Evolutionary conservation across 2,797 vertebrate genomes (phyloP).

Genomic region (Pagetopsis macropterus): DNA sequence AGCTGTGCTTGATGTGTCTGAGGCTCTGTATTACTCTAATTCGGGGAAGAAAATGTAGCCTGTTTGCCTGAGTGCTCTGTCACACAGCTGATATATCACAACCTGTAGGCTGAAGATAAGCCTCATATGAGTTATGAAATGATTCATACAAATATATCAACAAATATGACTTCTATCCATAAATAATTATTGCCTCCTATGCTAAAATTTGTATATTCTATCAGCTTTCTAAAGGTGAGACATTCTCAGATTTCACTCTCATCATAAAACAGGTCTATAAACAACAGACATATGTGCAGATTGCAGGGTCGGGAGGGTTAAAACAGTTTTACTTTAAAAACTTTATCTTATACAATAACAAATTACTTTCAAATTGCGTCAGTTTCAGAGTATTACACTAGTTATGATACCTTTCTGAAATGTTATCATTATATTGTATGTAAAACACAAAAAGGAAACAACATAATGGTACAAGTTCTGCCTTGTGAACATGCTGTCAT

Average conservation of each 20-base stretch:
- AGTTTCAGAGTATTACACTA: too few relatives aligned
- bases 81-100: background rate
- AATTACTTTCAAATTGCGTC: too few relatives aligned
- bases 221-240: background rate
- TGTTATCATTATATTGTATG: too few relatives aligned
- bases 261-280: background rate
- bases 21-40: constrained; percentile 44
- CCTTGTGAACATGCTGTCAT: too few relatives aligned
- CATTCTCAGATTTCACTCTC: background rate
- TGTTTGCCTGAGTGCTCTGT: constrained; percentile 17
- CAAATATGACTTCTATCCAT: background rate
- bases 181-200: background rate
- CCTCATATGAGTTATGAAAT: background rate
- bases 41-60: constrained; percentile 27
- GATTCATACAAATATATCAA: background rate
- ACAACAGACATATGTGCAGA: background rate
- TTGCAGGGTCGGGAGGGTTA: too few relatives aligned
- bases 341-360: too few relatives aligned
- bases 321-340: too few relatives aligned
- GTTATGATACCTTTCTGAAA: too few relatives aligned
- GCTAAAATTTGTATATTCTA: background rate
- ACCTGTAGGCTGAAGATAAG: background rate
- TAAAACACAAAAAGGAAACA: too few relatives aligned
- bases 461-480: too few relatives aligned
- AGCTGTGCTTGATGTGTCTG: constrained; percentile 64